Conservation (phyloP, 2,113 vertebrate genomes). For the Tetrax tetrax region DNA sequence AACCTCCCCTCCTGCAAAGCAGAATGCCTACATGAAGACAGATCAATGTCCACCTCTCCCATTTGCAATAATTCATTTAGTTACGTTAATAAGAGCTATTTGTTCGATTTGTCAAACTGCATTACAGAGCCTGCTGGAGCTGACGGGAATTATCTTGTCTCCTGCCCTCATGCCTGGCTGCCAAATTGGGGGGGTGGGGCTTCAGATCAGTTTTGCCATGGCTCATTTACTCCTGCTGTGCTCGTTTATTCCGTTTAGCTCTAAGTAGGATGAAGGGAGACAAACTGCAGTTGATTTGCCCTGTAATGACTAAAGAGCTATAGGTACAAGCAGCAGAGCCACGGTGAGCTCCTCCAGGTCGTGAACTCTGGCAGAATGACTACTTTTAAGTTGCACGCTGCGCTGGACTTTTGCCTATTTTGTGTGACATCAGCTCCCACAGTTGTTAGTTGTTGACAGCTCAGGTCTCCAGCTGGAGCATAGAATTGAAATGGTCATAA, state of each 20-base stretch:
- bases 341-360: not conserved
- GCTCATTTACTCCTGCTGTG: constrained; percentile 47
- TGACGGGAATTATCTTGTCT: constrained; percentile 40
- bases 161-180: not conserved
- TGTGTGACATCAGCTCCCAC: not conserved
- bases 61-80: constrained; percentile 57
- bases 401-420: not conserved
- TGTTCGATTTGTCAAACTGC: constrained; percentile 33
- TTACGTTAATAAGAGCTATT: constrained; percentile 49
- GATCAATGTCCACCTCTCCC: constrained; percentile 47
- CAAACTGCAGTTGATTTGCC: not conserved
- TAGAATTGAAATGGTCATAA: not conserved
- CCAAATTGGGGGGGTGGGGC: constrained; percentile 17
- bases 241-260: constrained; percentile 27
- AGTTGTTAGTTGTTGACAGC: not conserved
- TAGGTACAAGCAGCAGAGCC: not conserved
- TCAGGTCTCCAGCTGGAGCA: not conserved
- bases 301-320: not conserved
- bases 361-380: not conserved
- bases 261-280: constrained; percentile 27
- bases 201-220: constrained; percentile 50
- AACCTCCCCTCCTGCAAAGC: not conserved
- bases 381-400: not conserved
- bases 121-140: constrained; percentile 25
- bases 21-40: constrained; percentile 3